Conservation (phyloP, 2,888 invertebrate species). For the Anodontia alba region DNA sequence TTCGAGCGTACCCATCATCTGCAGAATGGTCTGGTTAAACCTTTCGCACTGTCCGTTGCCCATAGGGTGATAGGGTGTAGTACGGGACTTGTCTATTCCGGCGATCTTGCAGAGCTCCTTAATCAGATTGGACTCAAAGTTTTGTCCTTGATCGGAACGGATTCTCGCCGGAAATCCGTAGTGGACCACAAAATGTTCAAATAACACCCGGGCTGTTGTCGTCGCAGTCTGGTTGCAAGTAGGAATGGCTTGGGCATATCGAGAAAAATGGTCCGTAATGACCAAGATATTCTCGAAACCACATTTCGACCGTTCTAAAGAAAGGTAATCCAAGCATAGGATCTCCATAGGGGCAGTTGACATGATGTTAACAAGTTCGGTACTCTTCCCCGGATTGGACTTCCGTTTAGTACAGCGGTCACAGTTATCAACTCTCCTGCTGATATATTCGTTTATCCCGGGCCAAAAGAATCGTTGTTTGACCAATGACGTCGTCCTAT, state of each 20-base stretch:
- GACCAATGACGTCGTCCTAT: not conserved
- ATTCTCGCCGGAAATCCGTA: not conserved
- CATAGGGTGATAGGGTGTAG: not conserved
- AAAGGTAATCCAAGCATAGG: not conserved
- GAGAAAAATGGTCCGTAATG: too few relatives aligned
- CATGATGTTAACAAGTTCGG: not conserved
- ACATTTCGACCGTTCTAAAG: not conserved
- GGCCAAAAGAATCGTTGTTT: too few relatives aligned
- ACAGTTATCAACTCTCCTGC: not conserved
- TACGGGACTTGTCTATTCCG: not conserved
- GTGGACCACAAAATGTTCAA: not conserved
- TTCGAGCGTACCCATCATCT: not conserved
- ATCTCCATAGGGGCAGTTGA: too few relatives aligned
- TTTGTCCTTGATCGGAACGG: not conserved
- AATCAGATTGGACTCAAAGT: not conserved
- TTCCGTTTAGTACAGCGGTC: not conserved
- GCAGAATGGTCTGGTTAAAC: not conserved
- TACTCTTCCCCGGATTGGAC: not conserved
- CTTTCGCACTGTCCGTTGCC: not conserved
- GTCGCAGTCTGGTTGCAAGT: not conserved
- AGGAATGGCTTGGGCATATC: not conserved
- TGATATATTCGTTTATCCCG: too few relatives aligned
- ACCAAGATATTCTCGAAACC: too few relatives aligned
- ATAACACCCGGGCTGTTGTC: not conserved
- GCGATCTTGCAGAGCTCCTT: not conserved